Percentiles rank a stretch among this genome's conserved stretches.
These are phyloP conservation scores for Drosophila pandora DNA, from an alignment of 1,140 invertebrate genomes.

Conservation along the genomic window DNA sequence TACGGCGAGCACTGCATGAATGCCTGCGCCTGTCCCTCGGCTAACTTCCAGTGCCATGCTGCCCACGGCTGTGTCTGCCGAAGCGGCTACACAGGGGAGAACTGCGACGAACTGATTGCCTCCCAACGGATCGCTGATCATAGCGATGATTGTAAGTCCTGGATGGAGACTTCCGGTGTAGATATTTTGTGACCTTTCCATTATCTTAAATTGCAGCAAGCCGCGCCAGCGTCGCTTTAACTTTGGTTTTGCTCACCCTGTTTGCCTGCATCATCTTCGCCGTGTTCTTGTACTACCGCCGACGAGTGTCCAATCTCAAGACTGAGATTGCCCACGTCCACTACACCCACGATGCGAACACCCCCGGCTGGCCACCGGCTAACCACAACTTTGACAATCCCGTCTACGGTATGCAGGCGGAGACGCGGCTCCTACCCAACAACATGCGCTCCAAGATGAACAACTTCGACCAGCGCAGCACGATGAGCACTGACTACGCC, in stretches of 20 bases:
- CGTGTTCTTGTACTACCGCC: constrained; percentile 90
- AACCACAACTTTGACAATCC: constrained; percentile 96
- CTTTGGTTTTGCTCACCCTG: constrained; percentile 88
- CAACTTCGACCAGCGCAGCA: constrained; percentile 68
- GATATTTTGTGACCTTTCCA: not conserved
- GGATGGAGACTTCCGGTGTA: too few species aligned
- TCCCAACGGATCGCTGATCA: constrained; percentile 60
- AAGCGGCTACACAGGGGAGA: constrained; percentile 89
- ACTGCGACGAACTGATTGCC: constrained; percentile 84
- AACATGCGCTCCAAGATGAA: constrained; percentile 86
- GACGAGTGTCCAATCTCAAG: constrained; percentile 91
- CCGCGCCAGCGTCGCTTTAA: constrained; percentile 87
- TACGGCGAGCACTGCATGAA: constrained; percentile 95
- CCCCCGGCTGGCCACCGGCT: constrained; percentile 88
- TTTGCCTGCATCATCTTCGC: constrained; percentile 87
- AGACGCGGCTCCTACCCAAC: constrained; percentile 86
- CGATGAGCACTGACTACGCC: constrained; percentile 49
- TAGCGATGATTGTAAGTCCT: constrained; percentile 50
- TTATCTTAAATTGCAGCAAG: constrained; percentile 56
- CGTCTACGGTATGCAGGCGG: constrained; percentile 90
- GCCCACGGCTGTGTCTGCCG: constrained; percentile 92
- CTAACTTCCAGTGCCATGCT: constrained; percentile 92
- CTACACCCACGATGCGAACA: constrained; percentile 91
- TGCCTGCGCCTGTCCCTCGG: constrained; percentile 90
- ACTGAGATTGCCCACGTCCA: constrained; percentile 94